Conservation (phyloP, 2,113 vertebrate genomes). For the Serinus canaria region DNA sequence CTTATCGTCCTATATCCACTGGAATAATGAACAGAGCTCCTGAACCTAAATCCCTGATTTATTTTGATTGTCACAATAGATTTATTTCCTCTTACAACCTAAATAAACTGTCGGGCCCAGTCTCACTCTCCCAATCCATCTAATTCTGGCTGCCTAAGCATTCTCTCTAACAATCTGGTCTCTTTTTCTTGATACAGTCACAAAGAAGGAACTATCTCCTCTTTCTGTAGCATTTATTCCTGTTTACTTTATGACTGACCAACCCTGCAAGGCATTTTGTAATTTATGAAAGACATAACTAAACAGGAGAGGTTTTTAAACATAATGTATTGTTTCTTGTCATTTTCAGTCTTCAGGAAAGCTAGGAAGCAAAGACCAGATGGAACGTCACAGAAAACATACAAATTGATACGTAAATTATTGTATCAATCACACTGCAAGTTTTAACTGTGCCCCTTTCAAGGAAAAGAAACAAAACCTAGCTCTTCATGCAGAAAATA, state of each 20-base stretch:
- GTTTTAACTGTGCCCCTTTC: background rate
- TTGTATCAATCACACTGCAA: background rate
- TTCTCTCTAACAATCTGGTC: background rate
- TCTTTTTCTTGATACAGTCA: background rate
- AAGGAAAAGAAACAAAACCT: background rate
- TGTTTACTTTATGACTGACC: background rate
- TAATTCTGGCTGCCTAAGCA: background rate
- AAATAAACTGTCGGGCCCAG: background rate
- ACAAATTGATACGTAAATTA: background rate
- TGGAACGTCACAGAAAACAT: background rate
- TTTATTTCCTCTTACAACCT: background rate
- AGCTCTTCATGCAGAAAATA: background rate
- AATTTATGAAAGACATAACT: background rate
- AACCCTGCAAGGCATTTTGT: background rate
- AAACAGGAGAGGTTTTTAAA: background rate
- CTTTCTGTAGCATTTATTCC: background rate
- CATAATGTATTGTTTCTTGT: background rate
- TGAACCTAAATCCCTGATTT: background rate
- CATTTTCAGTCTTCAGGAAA: background rate
- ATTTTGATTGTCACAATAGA: background rate
- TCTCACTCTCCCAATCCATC: background rate
- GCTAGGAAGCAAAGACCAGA: background rate
- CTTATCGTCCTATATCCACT: background rate
- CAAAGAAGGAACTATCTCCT: background rate
- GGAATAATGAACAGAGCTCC: background rate